Evolutionary conservation across 2,888 invertebrate species (phyloP), one percentile per base, ranked within the genome.

Genomic region (Heliconius ethilla): DNA sequence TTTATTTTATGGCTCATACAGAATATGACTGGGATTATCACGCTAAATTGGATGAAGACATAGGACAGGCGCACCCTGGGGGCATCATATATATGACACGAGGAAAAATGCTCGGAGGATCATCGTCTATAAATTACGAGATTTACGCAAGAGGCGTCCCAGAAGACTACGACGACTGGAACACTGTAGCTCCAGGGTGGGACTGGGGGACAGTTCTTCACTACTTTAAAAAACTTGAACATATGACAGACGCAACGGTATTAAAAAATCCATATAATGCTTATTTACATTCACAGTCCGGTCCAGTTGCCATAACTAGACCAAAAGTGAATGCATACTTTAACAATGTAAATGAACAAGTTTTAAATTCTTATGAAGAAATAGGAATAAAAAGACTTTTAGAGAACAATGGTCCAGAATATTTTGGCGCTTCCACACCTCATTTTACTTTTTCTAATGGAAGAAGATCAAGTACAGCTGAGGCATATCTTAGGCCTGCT

Each of bases 391-490:
- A 85, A 78, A 83, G 82, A 75, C 78, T 86, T 18, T 72, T 85
- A 55, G 88, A 88, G 78, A 82, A 83, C 27, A 87, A 85, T 70
- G 88, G 88, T 1, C 83, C 84, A 1, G 86, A 87, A 59, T 76
- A 78, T 45, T 62, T 84, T 1, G 88, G 87, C 1, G 85, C 84
- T 10, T 81, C 87, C n/a, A 78, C 75, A 51, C 86, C 87, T 33
- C 88, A 88, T 79, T 85, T 83, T 55, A 88, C 86, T 18, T 87
- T 91, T 65, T 84, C 86, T 5, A 83, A 89, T 65, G 91, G 91
- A 9, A 87, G 90, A 79, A 83, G 93, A 81, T 92, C 89, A 0
- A 93, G 93, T 75, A 90, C 91, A 11, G 92, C 91, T 0, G 93
- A 93, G 80, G 88, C 89, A 9, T 93, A 90, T 82, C 82, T 93